Evolutionary conservation across 2,888 invertebrate species (phyloP).

Genomic region (Himalopsyche japonica): DNA sequence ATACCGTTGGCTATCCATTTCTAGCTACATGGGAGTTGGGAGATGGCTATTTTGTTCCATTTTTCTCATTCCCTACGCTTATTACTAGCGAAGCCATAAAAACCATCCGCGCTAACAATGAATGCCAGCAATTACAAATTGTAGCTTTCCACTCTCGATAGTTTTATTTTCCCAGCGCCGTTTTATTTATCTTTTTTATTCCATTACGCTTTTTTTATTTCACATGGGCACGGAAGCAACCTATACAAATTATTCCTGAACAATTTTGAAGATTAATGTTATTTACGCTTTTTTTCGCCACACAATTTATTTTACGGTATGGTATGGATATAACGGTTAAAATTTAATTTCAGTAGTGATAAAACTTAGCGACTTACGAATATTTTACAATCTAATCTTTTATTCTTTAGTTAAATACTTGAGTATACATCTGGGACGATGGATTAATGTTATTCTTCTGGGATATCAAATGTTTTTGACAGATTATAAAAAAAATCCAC

Average conservation of each 20-base stretch:
- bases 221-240: neutral
- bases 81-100: constrained; percentile 22
- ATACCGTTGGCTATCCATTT: neutral
- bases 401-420: no score
- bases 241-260: neutral
- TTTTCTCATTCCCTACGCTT: constrained; percentile 27
- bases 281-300: neutral
- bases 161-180: neutral
- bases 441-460: no score
- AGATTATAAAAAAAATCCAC: no score
- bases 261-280: neutral
- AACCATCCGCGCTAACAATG: constrained; percentile 34
- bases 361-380: no score
- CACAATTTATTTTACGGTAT: neutral
- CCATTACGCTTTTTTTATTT: neutral
- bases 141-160: constrained; percentile 12
- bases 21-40: neutral
- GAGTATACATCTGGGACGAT: no score
- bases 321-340: no score
- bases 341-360: no score
- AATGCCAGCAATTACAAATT: constrained; percentile 34
- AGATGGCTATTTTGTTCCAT: constrained; percentile 7
- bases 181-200: neutral
- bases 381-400: no score
- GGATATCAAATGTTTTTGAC: no score